Percentiles rank a stretch among this genome's conserved stretches.
phyloP scores from a whole-genome alignment of 2,888 invertebrate species.

The Scrobipalpa atriplicella region DNA sequence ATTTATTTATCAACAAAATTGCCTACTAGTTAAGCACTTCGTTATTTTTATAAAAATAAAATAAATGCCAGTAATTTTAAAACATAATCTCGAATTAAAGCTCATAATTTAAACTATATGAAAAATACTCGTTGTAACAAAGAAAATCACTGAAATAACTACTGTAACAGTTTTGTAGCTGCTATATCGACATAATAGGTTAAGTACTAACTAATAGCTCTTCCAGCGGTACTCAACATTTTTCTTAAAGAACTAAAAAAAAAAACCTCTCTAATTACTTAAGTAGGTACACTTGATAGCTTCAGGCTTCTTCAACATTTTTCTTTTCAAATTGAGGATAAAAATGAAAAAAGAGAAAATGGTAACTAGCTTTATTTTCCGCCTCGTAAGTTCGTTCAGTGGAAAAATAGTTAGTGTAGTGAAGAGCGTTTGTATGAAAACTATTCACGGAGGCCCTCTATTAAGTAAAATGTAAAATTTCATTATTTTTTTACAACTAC shows the following conservation, averaged over 20 bases:
- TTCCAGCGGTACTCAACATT: slow-evolving; percentile 1
- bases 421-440: no score
- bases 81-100: neutral
- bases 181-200: slow-evolving; percentile 11
- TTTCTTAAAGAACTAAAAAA: neutral
- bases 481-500: no score
- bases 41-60: no score
- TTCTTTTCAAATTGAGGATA: neutral
- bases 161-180: slow-evolving; percentile 17
- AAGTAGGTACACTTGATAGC: neutral
- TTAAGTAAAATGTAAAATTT: no score
- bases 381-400: neutral
- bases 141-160: slow-evolving; percentile 9
- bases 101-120: neutral
- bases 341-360: neutral
- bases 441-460: no score
- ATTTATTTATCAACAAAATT: no score
- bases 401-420: no score
- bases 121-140: neutral
- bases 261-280: neutral
- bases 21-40: no score
- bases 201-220: slow-evolving; percentile 1
- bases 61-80: no score
- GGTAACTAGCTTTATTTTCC: neutral
- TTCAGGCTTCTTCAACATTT: neutral